Percentiles rank a stretch among this genome's conserved stretches.
phyloP scores from a whole-genome alignment of 2,797 vertebrate genomes.

The Anguilla marmorata region DNA sequence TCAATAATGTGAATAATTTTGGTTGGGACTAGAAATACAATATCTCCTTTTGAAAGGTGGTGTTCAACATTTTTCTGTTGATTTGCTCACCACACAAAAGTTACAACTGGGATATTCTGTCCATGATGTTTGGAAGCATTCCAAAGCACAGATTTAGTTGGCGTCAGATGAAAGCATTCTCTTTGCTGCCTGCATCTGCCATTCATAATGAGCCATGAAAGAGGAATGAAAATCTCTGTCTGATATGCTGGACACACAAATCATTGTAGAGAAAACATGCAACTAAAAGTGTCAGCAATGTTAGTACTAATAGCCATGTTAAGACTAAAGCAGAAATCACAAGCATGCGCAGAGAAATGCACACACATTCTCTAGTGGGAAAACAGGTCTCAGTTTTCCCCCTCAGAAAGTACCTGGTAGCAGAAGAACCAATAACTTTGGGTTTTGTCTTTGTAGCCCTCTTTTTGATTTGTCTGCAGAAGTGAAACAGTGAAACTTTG shows the following conservation, averaged over 20 bases:
- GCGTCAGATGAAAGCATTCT: neutral
- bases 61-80: too few relatives aligned
- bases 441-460: conserved; percentile 2
- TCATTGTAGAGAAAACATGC: neutral
- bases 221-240: neutral
- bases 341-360: neutral
- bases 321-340: neutral
- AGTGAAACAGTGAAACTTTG: neutral
- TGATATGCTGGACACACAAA: neutral
- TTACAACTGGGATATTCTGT: too few relatives aligned
- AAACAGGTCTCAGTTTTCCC: neutral
- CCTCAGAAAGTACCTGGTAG: neutral
- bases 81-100: too few relatives aligned
- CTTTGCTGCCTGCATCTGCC: neutral
- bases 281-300: neutral
- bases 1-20: too few relatives aligned
- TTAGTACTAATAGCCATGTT: neutral
- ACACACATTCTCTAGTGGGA: conserved; percentile 1
- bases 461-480: neutral
- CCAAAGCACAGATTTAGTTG: too few relatives aligned
- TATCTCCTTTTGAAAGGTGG: too few relatives aligned
- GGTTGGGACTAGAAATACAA: too few relatives aligned
- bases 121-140: too few relatives aligned
- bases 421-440: neutral
- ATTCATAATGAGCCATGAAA: neutral